Conservation (phyloP, 2,888 invertebrate species). For the Abscondita cerata region DNA sequence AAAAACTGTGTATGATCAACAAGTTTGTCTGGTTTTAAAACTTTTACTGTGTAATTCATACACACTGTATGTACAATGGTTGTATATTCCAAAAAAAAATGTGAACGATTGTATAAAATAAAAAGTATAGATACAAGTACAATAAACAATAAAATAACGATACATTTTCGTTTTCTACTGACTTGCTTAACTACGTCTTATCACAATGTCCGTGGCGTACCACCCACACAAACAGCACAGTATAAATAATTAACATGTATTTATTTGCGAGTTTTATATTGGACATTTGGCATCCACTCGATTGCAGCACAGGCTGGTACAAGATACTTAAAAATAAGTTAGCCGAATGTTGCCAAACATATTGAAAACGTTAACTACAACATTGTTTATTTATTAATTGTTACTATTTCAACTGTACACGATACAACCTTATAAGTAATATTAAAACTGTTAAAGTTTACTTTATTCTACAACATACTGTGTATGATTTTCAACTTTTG, state of each 20-base stretch:
- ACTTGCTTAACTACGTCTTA: conserved; percentile 57
- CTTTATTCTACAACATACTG: conserved; percentile 19
- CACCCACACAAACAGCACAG: conserved; percentile 59
- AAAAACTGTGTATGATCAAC: conserved; percentile 4
- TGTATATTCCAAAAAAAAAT: conserved; percentile 54
- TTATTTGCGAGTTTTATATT: conserved; percentile 55
- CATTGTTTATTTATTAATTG: conserved; percentile 23
- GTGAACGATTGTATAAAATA: conserved; percentile 59
- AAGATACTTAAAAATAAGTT: conserved; percentile 36
- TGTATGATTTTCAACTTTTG: conserved; percentile 26
- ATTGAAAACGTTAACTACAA: conserved; percentile 29
- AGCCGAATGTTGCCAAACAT: conserved; percentile 34
- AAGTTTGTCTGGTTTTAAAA: conserved; percentile 29
- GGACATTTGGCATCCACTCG: conserved; percentile 51
- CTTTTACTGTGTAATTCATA: conserved; percentile 52
- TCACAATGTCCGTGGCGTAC: conserved; percentile 58
- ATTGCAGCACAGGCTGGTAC: conserved; percentile 50
- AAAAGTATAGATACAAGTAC: conserved; percentile 58
- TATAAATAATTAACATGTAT: conserved; percentile 60
- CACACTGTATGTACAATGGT: conserved; percentile 59
- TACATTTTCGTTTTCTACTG: conserved; percentile 58
- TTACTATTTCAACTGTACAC: conserved; percentile 35
- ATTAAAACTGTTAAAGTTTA: conserved; percentile 26
- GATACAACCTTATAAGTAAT: conserved; percentile 29
- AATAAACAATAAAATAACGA: conserved; percentile 59